phyloP scores from a whole-genome alignment of 2,888 invertebrate species.

The Tipula lateralis region DNA sequence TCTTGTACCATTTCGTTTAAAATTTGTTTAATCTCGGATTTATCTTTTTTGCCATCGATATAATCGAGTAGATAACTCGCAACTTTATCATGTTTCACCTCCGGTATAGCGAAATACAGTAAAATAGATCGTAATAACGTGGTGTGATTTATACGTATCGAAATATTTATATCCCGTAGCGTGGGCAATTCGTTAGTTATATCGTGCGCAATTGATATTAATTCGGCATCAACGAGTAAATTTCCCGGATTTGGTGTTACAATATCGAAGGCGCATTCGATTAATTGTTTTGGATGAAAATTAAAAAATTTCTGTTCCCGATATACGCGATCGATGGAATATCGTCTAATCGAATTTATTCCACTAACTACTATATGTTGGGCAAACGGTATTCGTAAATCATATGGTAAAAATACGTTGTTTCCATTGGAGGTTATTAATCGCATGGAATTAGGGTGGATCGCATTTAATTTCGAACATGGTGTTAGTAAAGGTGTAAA shows the following conservation, averaged over 20 bases:
- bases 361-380: slow-evolving; percentile 70
- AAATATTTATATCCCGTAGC: slow-evolving; percentile 56
- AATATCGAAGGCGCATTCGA: slow-evolving; percentile 84
- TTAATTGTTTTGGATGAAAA: slow-evolving; percentile 75
- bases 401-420: slow-evolving; percentile 72
- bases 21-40: neutral
- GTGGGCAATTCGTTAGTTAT: slow-evolving; percentile 59
- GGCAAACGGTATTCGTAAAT: slow-evolving; percentile 69
- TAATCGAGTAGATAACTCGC: neutral
- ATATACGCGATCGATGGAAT: slow-evolving; percentile 74
- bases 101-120: slow-evolving; percentile 66
- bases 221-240: slow-evolving; percentile 72
- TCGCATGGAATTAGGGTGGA: slow-evolving; percentile 57
- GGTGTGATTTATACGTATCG: slow-evolving; percentile 67
- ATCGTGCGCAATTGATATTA: slow-evolving; percentile 66
- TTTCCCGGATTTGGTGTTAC: slow-evolving; percentile 65
- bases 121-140: slow-evolving; percentile 64
- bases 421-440: slow-evolving; percentile 76
- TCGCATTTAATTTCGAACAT: slow-evolving; percentile 49
- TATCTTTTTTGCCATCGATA: neutral
- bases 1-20: neutral
- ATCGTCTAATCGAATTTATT: slow-evolving; percentile 67
- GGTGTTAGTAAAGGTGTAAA: slow-evolving; percentile 72
- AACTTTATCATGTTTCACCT: slow-evolving; percentile 51
- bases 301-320: slow-evolving; percentile 65